phyloP scores from a whole-genome alignment of 1,140 invertebrate genomes.

The Sycobia sp. region DNA sequence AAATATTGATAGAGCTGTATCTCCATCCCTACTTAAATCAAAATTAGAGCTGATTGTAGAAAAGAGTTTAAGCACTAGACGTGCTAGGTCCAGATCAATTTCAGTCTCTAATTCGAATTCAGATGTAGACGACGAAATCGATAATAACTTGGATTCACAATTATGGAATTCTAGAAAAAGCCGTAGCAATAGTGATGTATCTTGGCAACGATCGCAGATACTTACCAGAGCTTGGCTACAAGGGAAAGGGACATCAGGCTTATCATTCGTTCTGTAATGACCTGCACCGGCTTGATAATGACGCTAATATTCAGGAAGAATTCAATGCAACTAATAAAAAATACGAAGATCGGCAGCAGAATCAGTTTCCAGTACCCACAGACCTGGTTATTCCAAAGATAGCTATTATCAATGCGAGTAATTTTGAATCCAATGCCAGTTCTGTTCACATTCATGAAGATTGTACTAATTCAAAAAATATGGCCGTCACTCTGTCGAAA shows the following conservation, averaged over 20 bases:
- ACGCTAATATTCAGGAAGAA: not conserved
- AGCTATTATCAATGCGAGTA: conserved; percentile 58
- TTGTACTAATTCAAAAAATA: not conserved
- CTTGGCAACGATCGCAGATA: conserved; percentile 51
- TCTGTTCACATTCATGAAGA: conserved; percentile 38
- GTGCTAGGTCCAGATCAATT: conserved; percentile 41
- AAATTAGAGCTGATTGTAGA: conserved; percentile 53
- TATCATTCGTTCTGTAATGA: conserved; percentile 40
- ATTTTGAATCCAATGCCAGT: conserved; percentile 56
- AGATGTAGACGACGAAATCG: conserved; percentile 32
- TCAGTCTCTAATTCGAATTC: conserved; percentile 41
- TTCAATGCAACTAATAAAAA: not conserved
- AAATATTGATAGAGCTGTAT: conserved; percentile 60
- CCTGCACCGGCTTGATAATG: not conserved
- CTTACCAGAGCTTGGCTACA: conserved; percentile 46
- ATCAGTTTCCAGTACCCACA: not conserved
- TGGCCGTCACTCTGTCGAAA: not conserved
- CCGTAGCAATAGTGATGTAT: conserved; percentile 53
- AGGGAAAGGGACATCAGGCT: conserved; percentile 39
- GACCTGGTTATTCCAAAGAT: conserved; percentile 54
- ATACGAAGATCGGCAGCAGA: not conserved
- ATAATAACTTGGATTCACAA: too few relatives aligned
- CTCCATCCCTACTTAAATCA: conserved; percentile 65
- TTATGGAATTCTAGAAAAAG: conserved; percentile 44
- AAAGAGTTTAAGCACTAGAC: conserved; percentile 13